Base-by-base conservation (phyloP, 2,888 invertebrate genomes). In the Ophion ellenae region DNA sequence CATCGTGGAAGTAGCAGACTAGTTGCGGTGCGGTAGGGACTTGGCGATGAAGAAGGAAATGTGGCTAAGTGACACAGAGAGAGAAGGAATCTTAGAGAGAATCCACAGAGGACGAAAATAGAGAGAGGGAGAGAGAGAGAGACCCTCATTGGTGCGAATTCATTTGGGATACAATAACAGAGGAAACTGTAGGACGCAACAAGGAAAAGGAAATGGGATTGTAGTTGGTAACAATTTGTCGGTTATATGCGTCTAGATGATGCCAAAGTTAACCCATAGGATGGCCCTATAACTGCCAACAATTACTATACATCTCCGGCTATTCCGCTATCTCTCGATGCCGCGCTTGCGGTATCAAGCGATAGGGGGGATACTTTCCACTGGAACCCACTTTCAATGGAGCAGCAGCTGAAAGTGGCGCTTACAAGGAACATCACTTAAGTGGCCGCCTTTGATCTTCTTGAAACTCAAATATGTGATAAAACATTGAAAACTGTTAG, bases 231-330 rank as follows among this genome's bases (percentile, higher is more conserved):
- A 89, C 88, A 88, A 90, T 89, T 89, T 89, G 88, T 87, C 59
- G 87, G 81, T 85, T 86, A 89, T 88, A 53, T 59, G 61, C 80
- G 88, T 90, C 84, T 79, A 87, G 85, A 88, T 89, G 88, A 90
- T 90, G 86, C 88, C 83, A 61, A 89, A 91, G 88, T 89, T 90
- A 87, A 88, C 87, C 85, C 47, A 67, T 84, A 84, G 78, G 88
- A 88, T 90, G 87, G 88, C 85, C 90, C 89, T 90, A 91, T 91
- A 91, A 91, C 91, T 89, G 89, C 89, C 87, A 91, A 91, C 90
- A 90, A 91, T 91, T 90, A 91, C 89, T 89, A 89, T 90, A 88
- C 87, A 88, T 91, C 91, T 88, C 87, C 86, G 84, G 87, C 85
- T 85, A 88, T 88, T 89, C 89, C 85, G 87, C 40, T 83, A 74